Evolutionary conservation across 2,113 vertebrate genomes (phyloP).

Genomic region (Gadus macrocephalus): DNA sequence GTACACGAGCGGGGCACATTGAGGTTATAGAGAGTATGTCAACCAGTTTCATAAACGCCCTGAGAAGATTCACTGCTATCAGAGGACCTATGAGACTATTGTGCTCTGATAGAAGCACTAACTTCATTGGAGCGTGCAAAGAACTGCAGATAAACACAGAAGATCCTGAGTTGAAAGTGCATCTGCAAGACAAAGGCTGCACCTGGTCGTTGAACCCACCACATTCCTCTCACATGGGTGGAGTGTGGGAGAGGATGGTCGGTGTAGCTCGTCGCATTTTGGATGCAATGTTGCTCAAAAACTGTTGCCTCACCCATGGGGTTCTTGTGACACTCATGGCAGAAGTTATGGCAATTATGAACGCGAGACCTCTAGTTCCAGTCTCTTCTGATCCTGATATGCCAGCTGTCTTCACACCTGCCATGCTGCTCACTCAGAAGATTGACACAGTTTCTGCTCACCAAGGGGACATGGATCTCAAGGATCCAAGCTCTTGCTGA

Average conservation of each 20-base stretch:
- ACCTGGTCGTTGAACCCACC: slow-evolving; percentile 14
- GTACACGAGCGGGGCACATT: neutral
- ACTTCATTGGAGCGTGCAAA: slow-evolving; percentile 22
- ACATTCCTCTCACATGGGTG: slow-evolving; percentile 19
- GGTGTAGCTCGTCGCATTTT: slow-evolving; percentile 12
- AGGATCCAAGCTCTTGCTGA: slow-evolving; percentile 5
- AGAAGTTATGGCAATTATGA: slow-evolving; percentile 17
- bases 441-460: neutral
- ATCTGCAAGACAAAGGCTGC: neutral
- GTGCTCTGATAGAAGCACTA: slow-evolving; percentile 5
- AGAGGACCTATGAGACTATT: slow-evolving; percentile 5
- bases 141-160: slow-evolving; percentile 16
- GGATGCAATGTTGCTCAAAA: neutral
- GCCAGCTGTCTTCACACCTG: slow-evolving; percentile 10
- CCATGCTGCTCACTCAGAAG: slow-evolving; percentile 15
- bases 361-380: slow-evolving; percentile 7
- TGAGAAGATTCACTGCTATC: neutral
- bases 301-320: neutral
- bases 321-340: slow-evolving; percentile 8
- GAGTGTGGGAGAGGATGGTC: slow-evolving; percentile 18
- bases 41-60: slow-evolving; percentile 2
- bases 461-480: neutral
- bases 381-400: slow-evolving; percentile 3
- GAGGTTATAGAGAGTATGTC: slow-evolving; percentile 6
- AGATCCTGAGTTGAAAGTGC: neutral